Base-by-base conservation (phyloP, 2,888 invertebrate genomes). In the Eristalis pertinax region DNA sequence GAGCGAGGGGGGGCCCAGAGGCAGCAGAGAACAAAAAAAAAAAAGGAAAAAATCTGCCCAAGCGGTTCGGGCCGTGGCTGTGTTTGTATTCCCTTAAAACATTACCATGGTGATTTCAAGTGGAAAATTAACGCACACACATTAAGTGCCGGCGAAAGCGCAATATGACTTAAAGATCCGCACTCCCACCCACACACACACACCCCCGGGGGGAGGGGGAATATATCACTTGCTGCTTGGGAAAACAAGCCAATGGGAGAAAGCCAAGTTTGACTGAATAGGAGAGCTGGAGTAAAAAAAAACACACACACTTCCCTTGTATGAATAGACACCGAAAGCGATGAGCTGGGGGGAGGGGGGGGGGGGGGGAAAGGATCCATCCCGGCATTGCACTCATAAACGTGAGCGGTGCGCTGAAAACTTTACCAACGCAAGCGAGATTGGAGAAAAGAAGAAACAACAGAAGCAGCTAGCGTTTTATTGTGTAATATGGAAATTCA, bases 111-210 rank as follows among this genome's bases (percentile, higher is more conserved):
- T 65, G 69, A 74, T 65, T 69, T 74, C 74, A 62, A 75, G 73
- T 78, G 74, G 77, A 86, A 86, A 78, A 86, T 86, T 73, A 82
- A 78, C 65, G 63, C 74, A 78, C 70, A 78, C 70, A 83, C 62
- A 83, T 58, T 64, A 79, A 75, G 69, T 41, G 56, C 41, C 32
- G 62, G 29, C 60, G 22, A 5, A 29, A 63, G 60, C 22, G 41
- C 62, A 60, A 60, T 19, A 75, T n/a, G 19, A 64, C 15, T 29
- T 15, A 35, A 32, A 56, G 74, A 50, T 19, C 50, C 19, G 0
- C 50, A 8, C 43, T 15, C 19, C 1, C 50, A 8, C 43, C 4
- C 43, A 1, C 41, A n/a, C 50, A 50, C n/a, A n/a, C n/a, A n/a
- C n/a, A n/a, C n/a, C n/a, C n/a, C n/a, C n/a, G 19, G 32, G 8